Conservation (phyloP, 1,140 invertebrate genomes). For the Agraylea sexmaculata region DNA sequence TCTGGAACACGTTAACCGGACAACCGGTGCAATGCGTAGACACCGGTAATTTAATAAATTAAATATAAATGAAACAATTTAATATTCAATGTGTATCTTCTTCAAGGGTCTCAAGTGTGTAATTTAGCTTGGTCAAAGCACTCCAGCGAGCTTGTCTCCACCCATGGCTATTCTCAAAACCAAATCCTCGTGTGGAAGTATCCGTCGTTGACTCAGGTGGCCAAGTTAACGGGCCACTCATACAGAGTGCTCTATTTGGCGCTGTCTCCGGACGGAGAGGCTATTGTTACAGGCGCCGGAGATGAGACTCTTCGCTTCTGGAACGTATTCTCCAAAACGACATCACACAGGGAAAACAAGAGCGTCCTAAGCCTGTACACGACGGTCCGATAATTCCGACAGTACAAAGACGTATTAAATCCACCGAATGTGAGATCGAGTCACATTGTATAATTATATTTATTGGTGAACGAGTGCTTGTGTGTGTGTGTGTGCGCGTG, state of each 20-base stretch:
- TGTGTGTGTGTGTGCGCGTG: too few species aligned
- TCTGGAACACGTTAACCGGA: slow-evolving; percentile 99
- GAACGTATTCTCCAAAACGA: slow-evolving; percentile 98
- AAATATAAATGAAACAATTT: slow-evolving; percentile 2
- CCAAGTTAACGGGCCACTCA: slow-evolving; percentile 96
- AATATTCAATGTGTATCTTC: slow-evolving; percentile 11
- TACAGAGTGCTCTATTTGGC: slow-evolving; percentile 95
- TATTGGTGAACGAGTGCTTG: too few species aligned
- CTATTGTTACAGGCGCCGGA: slow-evolving; percentile 97
- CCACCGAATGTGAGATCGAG: too few species aligned
- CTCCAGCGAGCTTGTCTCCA: slow-evolving; percentile 94
- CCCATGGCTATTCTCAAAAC: slow-evolving; percentile 99
- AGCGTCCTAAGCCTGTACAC: slow-evolving; percentile 95
- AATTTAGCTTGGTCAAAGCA: slow-evolving; percentile 99
- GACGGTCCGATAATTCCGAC: slow-evolving; percentile 63
- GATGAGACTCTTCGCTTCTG: slow-evolving; percentile 98
- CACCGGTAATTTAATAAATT: slow-evolving; percentile 54
- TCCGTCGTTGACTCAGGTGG: slow-evolving; percentile 86
- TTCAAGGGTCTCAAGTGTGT: slow-evolving; percentile 87
- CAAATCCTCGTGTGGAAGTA: slow-evolving; percentile 99
- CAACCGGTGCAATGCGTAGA: slow-evolving; percentile 98
- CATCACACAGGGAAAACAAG: slow-evolving; percentile 90
- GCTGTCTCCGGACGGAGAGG: slow-evolving; percentile 96
- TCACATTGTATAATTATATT: too few species aligned
- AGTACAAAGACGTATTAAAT: too few species aligned